A percentile compares a stretch with the other conserved stretches of the same genome.
Conservation (phyloP, 2,888 invertebrate species). For the Limnephilus marmoratus region DNA sequence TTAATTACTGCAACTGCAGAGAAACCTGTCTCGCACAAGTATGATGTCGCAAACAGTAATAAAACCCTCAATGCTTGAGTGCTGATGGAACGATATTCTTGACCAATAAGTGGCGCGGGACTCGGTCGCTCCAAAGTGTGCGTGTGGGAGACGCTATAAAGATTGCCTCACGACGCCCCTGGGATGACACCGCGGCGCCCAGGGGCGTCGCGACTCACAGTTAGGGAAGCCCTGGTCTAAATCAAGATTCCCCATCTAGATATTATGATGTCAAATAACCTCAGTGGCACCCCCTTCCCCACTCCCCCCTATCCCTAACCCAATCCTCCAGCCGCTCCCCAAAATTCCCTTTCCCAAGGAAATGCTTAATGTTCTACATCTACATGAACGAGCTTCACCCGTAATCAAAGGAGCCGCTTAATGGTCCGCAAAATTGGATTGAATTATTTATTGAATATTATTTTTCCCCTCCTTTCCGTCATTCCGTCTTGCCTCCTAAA, state of each 20-base stretch:
- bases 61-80: too few relatives aligned
- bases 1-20: too few relatives aligned
- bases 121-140: too few relatives aligned
- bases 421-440: conserved; percentile 66
- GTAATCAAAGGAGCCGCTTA: conserved; percentile 65
- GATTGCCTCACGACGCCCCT: too few relatives aligned
- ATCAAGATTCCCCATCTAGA: conserved; percentile 30
- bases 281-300: not conserved
- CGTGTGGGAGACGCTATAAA: too few relatives aligned
- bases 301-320: not conserved
- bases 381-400: conserved; percentile 54
- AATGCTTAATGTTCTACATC: conserved; percentile 63
- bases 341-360: conserved; percentile 12
- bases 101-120: too few relatives aligned
- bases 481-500: conserved; percentile 47
- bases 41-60: too few relatives aligned
- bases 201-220: too few relatives aligned
- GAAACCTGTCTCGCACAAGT: too few relatives aligned
- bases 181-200: too few relatives aligned
- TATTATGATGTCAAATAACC: conserved; percentile 3
- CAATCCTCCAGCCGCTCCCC: not conserved
- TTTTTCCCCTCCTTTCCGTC: conserved; percentile 57
- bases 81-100: too few relatives aligned
- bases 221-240: too few relatives aligned
- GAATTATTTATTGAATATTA: conserved; percentile 67